Base-by-base conservation (phyloP, 2,888 invertebrate species). In the Copidosoma aretas region DNA sequence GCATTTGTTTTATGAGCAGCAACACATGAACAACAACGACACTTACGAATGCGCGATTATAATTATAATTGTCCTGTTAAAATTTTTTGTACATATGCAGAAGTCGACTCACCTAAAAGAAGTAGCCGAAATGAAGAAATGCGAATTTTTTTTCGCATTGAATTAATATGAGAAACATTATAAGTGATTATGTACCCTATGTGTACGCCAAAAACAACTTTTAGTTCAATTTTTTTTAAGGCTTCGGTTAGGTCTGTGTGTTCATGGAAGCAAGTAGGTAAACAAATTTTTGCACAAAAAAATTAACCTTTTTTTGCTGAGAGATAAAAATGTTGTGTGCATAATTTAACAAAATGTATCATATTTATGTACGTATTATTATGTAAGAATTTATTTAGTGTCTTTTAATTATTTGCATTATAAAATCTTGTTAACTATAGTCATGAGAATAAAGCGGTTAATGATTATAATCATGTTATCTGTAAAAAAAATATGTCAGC, bases 331-430 rank as follows among this genome's bases (percentile, higher is more conserved):
- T 67, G 68, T 77, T 75, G 73, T 74, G 75, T 73, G 75, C 72
- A 75, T 77, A 77, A 32, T 79, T 75, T 76, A 77, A 79, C 78
- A 78, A 80, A 73, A 46, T 46, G 43, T 46, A 46, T 46, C 73
- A 75, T 78, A 79, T 80, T 80, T 80, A 77, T 75, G 75, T 78
- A 77, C 73, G 75, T 76, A 77, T 77, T 77, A 77, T 76, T 74
- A 67, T 73, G 75, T 75, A 76, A 76, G 72, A 72, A 71, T 73
- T 71, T 73, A 74, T 70, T 71, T 70, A 76, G 72, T 56, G 64
- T 71, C 73, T 71, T 66, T 71, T 69, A 73, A 71, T 68, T 73
- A 71, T 69, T 73, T 73, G 72, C 74, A 73, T 73, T 73, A 64
- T 71, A 72, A 51, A 65, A 67, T 68, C 53, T 70, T 71, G 68